phyloP scores from a whole-genome alignment of 35 echinoderm and acorn worm genomes.

The Patiria miniata region DNA sequence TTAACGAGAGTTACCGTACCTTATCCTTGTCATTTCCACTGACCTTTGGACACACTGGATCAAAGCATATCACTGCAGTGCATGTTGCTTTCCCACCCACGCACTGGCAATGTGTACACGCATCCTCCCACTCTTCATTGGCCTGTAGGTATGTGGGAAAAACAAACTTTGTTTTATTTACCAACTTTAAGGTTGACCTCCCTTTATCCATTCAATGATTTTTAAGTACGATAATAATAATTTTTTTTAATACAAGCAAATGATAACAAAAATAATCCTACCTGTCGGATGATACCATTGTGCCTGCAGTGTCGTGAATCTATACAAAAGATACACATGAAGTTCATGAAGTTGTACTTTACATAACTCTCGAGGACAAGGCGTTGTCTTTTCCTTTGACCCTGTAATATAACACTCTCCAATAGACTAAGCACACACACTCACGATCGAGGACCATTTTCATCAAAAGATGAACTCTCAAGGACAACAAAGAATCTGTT shows the following conservation, averaged over 20 bases:
- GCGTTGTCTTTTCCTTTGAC: no score
- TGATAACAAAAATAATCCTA: not conserved
- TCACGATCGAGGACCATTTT: no score
- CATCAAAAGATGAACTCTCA: no score
- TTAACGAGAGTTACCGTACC: no score
- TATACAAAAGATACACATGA: not conserved
- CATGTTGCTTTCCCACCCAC: not conserved
- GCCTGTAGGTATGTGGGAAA: not conserved
- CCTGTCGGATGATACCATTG: not conserved
- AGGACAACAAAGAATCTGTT: no score
- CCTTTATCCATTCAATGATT: no score
- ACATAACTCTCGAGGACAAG: no score
- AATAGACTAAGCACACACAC: no score
- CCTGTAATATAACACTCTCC: no score
- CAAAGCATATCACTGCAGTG: not conserved
- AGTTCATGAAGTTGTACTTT: not conserved
- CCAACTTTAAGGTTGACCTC: no score
- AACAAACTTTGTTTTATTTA: not conserved
- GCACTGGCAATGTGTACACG: not conserved
- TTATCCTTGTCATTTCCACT: not conserved
- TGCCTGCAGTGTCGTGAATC: slow-evolving; percentile 1
- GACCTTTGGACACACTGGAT: not conserved
- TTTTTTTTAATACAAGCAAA: no score
- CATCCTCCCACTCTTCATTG: not conserved
- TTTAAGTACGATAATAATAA: no score